A percentile compares a stretch with the other conserved stretches of the same genome.
These are phyloP conservation scores for Hippocampus abdominalis DNA, from an alignment of 2,113 vertebrate species.

Conservation along the genomic window DNA sequence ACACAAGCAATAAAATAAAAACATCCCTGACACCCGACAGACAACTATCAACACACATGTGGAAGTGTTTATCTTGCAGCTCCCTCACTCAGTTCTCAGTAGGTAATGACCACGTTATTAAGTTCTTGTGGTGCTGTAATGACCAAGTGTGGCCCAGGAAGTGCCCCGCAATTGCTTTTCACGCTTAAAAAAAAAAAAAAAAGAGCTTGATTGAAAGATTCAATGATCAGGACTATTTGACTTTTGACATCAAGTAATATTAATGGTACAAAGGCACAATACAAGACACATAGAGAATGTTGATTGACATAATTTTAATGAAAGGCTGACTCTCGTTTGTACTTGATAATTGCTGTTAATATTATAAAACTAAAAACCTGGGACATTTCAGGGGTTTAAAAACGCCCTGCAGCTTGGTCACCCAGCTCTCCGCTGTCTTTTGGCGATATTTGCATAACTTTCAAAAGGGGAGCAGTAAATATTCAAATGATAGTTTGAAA, in stretches of 20 bases:
- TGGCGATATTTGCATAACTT: too few relatives aligned
- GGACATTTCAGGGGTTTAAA: too few relatives aligned
- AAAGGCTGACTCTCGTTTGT: neutral
- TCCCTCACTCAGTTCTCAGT: constrained; percentile 36
- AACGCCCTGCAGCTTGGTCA: too few relatives aligned
- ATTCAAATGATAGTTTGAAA: too few relatives aligned
- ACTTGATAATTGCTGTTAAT: too few relatives aligned
- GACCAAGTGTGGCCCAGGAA: constrained; percentile 41
- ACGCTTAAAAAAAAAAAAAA: neutral
- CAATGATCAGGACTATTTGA: neutral
- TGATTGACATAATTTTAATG: neutral
- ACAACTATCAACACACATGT: constrained; percentile 51
- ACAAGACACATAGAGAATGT: neutral
- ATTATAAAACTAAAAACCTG: too few relatives aligned
- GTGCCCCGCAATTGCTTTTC: constrained; percentile 37
- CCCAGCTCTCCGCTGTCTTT: too few relatives aligned
- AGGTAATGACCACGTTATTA: constrained; percentile 65
- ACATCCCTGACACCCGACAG: constrained; percentile 15
- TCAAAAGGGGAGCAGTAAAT: too few relatives aligned
- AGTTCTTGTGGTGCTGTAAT: constrained; percentile 57
- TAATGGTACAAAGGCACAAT: neutral
- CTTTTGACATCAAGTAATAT: neutral
- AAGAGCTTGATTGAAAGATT: neutral
- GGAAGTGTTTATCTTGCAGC: constrained; percentile 63
- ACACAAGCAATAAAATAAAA: constrained; percentile 50